These are phyloP conservation scores for Sebastes fasciatus DNA, from an alignment of 2,113 vertebrate species.

Conservation along the genomic window DNA sequence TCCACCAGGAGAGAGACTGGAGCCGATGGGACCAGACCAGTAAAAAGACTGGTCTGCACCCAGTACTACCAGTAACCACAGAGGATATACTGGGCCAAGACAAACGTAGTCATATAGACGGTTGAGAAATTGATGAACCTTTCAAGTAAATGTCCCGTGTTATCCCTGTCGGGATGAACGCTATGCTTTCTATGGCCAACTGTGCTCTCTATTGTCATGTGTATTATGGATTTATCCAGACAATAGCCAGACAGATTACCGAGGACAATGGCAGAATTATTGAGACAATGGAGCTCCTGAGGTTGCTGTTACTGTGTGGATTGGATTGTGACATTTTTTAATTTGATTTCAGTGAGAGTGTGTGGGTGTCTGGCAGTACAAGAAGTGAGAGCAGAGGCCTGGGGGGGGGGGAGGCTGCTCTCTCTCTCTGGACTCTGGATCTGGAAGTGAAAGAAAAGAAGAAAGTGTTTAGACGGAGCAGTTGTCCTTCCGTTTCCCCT, in stretches of 20 bases:
- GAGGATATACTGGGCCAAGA: neutral
- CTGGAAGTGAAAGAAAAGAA: constrained; percentile 6
- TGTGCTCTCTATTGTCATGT: constrained; percentile 50
- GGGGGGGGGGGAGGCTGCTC: too few relatives aligned
- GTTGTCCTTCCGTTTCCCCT: neutral
- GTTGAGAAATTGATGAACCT: constrained; percentile 23
- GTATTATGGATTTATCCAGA: constrained; percentile 59
- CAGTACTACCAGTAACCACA: neutral
- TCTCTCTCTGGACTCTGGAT: constrained; percentile 23
- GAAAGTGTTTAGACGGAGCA: neutral
- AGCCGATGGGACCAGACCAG: constrained; percentile 7
- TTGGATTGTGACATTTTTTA: constrained; percentile 59
- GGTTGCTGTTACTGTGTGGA: constrained; percentile 43
- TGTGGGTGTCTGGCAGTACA: constrained; percentile 26
- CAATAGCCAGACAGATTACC: constrained; percentile 67
- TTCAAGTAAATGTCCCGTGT: constrained; percentile 24
- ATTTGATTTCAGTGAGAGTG: constrained; percentile 47
- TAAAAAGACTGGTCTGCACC: neutral
- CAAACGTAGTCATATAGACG: neutral
- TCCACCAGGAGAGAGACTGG: constrained; percentile 1
- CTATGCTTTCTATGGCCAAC: constrained; percentile 29
- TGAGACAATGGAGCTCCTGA: constrained; percentile 63
- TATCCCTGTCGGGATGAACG: constrained; percentile 25
- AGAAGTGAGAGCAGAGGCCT: constrained; percentile 24
- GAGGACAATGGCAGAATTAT: constrained; percentile 65